These are phyloP conservation scores for Myrmecobius fasciatus DNA, from an alignment of 2,113 vertebrate species.

Conservation along the genomic window DNA sequence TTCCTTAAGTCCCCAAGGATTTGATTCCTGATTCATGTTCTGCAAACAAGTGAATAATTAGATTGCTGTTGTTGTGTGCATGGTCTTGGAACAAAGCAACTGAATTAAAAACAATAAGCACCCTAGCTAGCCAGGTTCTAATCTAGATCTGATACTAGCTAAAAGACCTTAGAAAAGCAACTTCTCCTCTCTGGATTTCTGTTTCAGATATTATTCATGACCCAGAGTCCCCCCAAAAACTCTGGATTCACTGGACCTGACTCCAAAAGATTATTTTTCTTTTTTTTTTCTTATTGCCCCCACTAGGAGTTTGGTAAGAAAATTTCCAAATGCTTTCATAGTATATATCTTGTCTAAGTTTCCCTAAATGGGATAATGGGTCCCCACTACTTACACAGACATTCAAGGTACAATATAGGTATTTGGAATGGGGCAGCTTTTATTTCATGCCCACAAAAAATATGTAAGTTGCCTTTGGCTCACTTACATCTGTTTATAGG, in stretches of 20 bases:
- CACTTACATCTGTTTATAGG: too few relatives aligned
- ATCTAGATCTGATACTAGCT: neutral
- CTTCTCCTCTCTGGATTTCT: neutral
- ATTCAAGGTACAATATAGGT: neutral
- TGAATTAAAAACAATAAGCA: neutral
- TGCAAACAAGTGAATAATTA: neutral
- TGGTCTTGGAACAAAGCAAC: neutral
- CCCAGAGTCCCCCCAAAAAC: neutral
- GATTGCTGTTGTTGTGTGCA: neutral
- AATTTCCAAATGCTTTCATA: neutral
- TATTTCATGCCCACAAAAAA: neutral
- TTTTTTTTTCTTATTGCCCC: neutral
- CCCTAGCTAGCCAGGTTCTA: neutral
- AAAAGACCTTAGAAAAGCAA: neutral
- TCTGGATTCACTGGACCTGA: neutral
- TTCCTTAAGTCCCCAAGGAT: neutral
- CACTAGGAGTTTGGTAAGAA: neutral
- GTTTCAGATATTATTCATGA: neutral
- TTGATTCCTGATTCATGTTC: fast-evolving
- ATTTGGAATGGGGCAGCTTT: neutral
- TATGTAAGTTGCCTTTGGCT: neutral
- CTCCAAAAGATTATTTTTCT: neutral
- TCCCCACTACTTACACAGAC: neutral
- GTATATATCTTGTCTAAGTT: neutral
- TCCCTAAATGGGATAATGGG: neutral